Base-by-base conservation (phyloP, 2,888 invertebrate genomes). In the Meteorus cinctellus region DNA sequence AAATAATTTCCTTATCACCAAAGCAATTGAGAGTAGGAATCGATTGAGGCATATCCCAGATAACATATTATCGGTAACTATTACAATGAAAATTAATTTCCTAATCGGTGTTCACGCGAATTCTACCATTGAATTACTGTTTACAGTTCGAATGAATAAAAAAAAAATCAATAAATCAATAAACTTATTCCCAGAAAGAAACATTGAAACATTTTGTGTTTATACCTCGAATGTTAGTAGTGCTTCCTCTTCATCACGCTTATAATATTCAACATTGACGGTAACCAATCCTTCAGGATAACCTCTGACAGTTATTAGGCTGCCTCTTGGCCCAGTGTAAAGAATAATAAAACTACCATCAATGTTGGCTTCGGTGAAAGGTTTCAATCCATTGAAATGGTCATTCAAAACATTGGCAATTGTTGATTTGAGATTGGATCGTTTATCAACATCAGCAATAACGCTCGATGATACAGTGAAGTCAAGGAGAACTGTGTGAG, bases 261-360 rank as follows among this genome's bases (percentile, higher is more conserved):
- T 93, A 88, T 93, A 96, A 90, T 95, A 96, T 87, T 96, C 96
- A 85, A 96, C 93, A 88, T 95, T 96, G 82, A 96, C 91, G 51
- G 96, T 96, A 75, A 96, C 92, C 81, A 96, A 91, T 74, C 96
- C 96, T 83, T 94, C 93, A 66, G 92, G 92, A 85, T 94, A 96
- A 81, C 95, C 92, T 86, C 96, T 92, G 63, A 95, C 91, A 41
- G 94, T 94, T 36, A 95, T 92, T 8, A 95, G 91, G 67, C 93
- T 92, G 41, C 93, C 94, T 86, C 92, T 92, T 78, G 94, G 94
- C 79, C 95, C 95, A 48, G 94, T 92, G 79, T 94, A 92, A 24
- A 96, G 89, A 83, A 94, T 93, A 80, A 95, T 90, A 63, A 94
- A 92, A 70, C 95, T 94, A 75, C 94, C 94, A 80, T 94, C 94